Conservation (phyloP, 2,797 vertebrate species). For the Novumbra hubbsi region DNA sequence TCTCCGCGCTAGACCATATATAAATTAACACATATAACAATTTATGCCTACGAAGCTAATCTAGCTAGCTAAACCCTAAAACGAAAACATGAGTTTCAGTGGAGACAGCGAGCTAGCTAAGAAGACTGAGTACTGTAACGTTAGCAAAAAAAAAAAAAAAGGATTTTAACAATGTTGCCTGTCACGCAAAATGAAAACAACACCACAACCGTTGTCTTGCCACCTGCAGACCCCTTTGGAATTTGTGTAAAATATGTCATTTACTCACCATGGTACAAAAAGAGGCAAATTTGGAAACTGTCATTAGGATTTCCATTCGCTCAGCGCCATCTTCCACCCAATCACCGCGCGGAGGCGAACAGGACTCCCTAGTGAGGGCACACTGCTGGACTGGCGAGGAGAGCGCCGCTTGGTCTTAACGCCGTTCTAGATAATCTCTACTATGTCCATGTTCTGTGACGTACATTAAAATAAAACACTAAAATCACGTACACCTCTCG, state of each 20-base stretch:
- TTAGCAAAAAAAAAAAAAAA: constrained; percentile 30
- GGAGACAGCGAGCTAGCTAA: constrained; percentile 55
- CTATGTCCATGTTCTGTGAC: background rate
- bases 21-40: background rate
- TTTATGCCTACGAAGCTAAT: constrained; percentile 5
- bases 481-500: background rate
- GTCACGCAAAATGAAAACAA: constrained; percentile 15
- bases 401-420: constrained; percentile 21
- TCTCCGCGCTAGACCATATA: no score
- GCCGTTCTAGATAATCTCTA: background rate
- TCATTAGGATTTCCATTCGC: constrained; percentile 99
- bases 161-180: constrained; percentile 45
- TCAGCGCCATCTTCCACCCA: constrained; percentile 95
- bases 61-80: constrained; percentile 11
- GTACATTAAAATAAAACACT: background rate
- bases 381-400: constrained; percentile 23
- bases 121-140: constrained; percentile 31
- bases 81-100: constrained; percentile 38
- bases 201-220: background rate
- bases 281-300: constrained; percentile 98
- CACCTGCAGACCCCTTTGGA: background rate
- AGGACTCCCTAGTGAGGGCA: constrained; percentile 22
- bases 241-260: background rate
- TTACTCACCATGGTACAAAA: constrained; percentile 97
- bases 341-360: constrained; percentile 75